These are phyloP conservation scores for Pogonocichla stellata DNA, from an alignment of 2,113 vertebrate genomes.

Conservation along the genomic window DNA sequence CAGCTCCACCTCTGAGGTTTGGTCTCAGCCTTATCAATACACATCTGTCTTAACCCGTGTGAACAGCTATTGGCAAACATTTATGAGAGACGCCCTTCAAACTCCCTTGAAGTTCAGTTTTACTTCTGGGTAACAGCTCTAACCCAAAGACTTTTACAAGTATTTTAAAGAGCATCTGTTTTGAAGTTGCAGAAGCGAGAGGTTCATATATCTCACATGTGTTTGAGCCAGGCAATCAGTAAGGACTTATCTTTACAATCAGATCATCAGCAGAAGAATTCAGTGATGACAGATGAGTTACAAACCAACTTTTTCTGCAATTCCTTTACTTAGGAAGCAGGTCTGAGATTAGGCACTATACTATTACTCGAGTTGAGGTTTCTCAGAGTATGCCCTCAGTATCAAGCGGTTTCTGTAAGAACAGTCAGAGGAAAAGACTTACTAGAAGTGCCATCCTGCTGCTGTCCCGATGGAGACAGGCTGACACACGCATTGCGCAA, in stretches of 20 bases:
- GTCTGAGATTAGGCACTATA: background rate
- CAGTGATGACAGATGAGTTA: background rate
- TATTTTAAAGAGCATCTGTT: constrained; percentile 34
- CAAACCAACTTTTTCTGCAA: background rate
- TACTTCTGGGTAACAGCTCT: background rate
- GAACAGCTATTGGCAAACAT: background rate
- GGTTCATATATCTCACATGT: background rate
- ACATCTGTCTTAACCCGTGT: background rate
- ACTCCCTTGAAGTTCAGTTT: background rate
- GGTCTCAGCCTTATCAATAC: background rate
- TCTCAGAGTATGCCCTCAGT: background rate
- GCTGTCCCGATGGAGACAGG: background rate
- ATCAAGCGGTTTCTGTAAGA: background rate
- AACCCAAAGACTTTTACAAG: background rate
- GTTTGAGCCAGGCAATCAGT: background rate
- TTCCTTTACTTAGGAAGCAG: background rate
- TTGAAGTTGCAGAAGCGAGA: constrained; percentile 6
- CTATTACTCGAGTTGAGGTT: background rate
- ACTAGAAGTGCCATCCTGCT: background rate
- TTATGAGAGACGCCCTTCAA: background rate
- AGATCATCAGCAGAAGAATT: background rate
- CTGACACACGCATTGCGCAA: background rate
- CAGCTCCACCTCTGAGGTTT: background rate
- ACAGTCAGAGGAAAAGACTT: background rate
- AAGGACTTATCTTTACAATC: background rate